phyloP scores from a whole-genome alignment of 1,140 invertebrate genomes.

The Caenorhabditis inopinata region DNA sequence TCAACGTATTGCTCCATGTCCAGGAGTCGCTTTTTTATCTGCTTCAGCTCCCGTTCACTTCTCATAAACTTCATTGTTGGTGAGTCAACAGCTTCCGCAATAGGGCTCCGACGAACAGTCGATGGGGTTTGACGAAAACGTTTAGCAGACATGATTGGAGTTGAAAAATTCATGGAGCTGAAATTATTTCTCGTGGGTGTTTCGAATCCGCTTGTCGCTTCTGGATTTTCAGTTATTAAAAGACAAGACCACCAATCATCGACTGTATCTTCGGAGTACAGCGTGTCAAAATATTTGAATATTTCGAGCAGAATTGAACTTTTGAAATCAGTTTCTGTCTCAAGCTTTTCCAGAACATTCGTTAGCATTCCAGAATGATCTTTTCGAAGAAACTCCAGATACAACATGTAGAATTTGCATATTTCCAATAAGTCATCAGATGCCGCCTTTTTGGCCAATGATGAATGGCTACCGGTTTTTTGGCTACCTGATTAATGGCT shows the following conservation, averaged over 20 bases:
- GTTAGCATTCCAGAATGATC: not conserved
- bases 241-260: not conserved
- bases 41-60: not conserved
- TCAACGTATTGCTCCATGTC: not conserved
- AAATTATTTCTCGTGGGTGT: not conserved
- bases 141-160: not conserved
- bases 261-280: not conserved
- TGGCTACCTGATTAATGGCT: no score
- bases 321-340: not conserved
- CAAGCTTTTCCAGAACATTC: not conserved
- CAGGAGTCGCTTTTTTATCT: not conserved
- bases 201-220: not conserved
- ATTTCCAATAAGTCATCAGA: not conserved
- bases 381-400: not conserved
- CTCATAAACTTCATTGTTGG: slow-evolving; percentile 11
- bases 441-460: no score
- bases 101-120: not conserved
- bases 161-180: not conserved
- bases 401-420: not conserved
- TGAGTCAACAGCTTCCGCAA: not conserved
- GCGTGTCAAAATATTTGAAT: not conserved
- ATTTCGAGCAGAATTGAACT: not conserved
- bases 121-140: not conserved
- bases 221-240: not conserved
- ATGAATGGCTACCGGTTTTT: no score